phyloP scores from a whole-genome alignment of 2,888 invertebrate species.

The Metellina segmentata region DNA sequence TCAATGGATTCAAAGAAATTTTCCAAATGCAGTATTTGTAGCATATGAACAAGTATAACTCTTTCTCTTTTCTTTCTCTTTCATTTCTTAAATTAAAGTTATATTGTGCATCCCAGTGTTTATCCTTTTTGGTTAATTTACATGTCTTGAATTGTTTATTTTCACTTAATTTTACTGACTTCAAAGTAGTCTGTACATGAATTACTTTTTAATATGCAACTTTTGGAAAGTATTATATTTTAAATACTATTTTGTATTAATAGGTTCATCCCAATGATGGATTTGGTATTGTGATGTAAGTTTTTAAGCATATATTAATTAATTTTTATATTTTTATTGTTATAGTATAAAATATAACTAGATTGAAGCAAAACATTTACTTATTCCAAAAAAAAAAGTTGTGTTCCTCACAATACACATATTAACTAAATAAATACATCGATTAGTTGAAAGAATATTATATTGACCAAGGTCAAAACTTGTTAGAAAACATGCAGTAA shows the following conservation, averaged over 20 bases:
- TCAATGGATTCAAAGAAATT: conserved; percentile 81
- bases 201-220: background rate
- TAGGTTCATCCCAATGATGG: conserved; percentile 69
- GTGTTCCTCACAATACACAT: too few species aligned
- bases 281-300: conserved; percentile 74
- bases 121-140: background rate
- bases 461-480: too few species aligned
- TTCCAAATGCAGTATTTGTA: conserved; percentile 81
- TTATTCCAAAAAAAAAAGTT: background rate
- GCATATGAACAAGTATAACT: conserved; percentile 81
- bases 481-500: background rate
- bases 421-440: too few species aligned
- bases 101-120: too few species aligned
- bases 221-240: background rate
- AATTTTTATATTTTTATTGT: too few species aligned
- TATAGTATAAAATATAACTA: background rate
- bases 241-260: background rate
- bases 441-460: too few species aligned
- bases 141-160: background rate
- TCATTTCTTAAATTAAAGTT: background rate
- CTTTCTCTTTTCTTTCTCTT: background rate
- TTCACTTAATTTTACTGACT: background rate
- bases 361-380: background rate
- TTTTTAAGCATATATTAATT: background rate
- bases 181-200: background rate